These are phyloP conservation scores for Cossypha niveicapilla DNA, from an alignment of 2,797 vertebrate species.

Conservation along the genomic window DNA sequence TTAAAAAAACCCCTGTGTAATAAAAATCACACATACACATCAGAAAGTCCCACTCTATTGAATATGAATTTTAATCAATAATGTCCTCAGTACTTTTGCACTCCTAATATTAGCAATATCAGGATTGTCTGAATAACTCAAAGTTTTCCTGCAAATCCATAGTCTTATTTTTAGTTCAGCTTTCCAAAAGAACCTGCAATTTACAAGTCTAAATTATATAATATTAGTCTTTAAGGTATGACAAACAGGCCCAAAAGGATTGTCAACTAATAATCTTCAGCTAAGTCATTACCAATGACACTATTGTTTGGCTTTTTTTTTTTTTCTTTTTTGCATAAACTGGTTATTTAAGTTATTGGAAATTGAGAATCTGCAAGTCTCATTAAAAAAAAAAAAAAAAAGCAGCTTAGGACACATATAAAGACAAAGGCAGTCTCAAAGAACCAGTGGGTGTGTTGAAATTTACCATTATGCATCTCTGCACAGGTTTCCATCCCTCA, in stretches of 20 bases:
- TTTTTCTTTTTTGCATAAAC: neutral
- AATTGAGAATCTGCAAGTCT: neutral
- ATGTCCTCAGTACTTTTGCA: neutral
- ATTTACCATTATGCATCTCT: neutral
- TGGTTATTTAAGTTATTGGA: neutral
- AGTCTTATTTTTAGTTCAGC: neutral
- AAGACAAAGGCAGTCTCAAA: neutral
- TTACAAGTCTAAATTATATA: neutral
- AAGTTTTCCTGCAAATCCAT: neutral
- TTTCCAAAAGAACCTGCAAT: neutral
- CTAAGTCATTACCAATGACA: neutral
- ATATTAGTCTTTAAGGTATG: neutral
- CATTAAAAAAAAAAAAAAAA: neutral
- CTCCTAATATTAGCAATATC: neutral
- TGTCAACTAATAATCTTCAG: neutral
- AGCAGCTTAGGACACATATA: neutral
- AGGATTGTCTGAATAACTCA: neutral
- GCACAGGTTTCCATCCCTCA: neutral
- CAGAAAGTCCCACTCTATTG: neutral
- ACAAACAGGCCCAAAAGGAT: neutral
- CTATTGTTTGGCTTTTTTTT: neutral
- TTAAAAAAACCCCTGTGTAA: rapidly evolving
- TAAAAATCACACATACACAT: neutral
- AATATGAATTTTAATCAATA: neutral
- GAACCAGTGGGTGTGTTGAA: neutral